A percentile compares a stretch with the other conserved stretches of the same genome.
phyloP scores from a whole-genome alignment of 1,140 invertebrate genomes.

The Drosophila tristis region DNA sequence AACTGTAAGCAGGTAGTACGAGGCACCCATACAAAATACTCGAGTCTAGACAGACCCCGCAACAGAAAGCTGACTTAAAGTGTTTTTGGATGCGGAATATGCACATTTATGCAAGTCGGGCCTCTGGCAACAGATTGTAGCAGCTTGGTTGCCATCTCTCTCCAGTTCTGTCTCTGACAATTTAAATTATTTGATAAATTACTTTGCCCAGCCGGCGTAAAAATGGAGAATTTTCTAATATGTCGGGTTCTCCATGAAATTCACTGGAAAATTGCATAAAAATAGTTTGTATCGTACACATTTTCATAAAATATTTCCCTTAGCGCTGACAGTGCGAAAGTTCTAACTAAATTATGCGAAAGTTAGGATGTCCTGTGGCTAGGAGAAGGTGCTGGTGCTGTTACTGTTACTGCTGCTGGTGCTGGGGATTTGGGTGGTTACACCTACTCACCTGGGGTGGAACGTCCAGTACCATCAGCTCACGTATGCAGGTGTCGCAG shows the following conservation, averaged over 20 bases:
- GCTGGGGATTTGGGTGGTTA: not conserved
- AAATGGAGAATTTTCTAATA: slow-evolving; percentile 31
- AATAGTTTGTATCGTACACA: slow-evolving; percentile 46
- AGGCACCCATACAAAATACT: slow-evolving; percentile 1
- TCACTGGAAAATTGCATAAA: slow-evolving; percentile 57
- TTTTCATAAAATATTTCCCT: slow-evolving; percentile 26
- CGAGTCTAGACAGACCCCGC: slow-evolving; percentile 9
- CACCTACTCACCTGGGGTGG: slow-evolving; percentile 81
- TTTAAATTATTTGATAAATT: slow-evolving; percentile 68
- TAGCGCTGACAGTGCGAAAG: slow-evolving; percentile 17
- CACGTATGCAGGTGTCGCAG: slow-evolving; percentile 83
- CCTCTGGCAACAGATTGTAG: slow-evolving; percentile 32
- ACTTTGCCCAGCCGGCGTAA: slow-evolving; percentile 23
- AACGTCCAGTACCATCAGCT: slow-evolving; percentile 84
- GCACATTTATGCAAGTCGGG: slow-evolving; percentile 49
- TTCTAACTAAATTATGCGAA: slow-evolving; percentile 57
- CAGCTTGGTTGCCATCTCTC: slow-evolving; percentile 20
- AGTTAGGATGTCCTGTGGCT: slow-evolving; percentile 34
- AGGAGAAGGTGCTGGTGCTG: slow-evolving; percentile 2
- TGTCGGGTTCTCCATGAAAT: slow-evolving; percentile 40
- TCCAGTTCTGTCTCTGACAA: slow-evolving; percentile 31
- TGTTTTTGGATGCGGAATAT: slow-evolving; percentile 14
- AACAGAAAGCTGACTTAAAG: slow-evolving; percentile 10
- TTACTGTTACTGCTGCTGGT: slow-evolving; percentile 2
- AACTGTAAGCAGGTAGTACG: not conserved